Evolutionary conservation across 2,888 invertebrate genomes (phyloP).

Genomic region (Nymphalis urticae): DNA sequence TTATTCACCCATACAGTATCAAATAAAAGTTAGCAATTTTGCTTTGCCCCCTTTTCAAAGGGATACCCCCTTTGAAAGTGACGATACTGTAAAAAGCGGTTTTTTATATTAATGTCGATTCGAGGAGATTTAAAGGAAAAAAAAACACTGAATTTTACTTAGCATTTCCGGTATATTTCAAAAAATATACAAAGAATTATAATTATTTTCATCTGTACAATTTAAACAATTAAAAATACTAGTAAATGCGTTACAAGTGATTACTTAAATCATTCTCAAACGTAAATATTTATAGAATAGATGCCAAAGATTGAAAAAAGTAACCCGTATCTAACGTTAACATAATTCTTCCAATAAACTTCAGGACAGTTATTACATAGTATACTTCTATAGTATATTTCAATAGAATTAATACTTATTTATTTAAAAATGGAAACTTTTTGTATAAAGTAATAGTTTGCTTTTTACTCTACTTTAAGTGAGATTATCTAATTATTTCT

Average conservation of each 20-base stretch:
- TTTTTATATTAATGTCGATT: no score
- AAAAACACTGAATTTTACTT: slow-evolving; percentile 42
- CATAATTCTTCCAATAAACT: slow-evolving; percentile 25
- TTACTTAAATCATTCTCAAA: slow-evolving; percentile 35
- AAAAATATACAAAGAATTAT: slow-evolving; percentile 76
- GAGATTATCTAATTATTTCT: neutral
- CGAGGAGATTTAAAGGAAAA: slow-evolving; percentile 7
- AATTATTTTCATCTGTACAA: slow-evolving; percentile 73
- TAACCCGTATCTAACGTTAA: slow-evolving; percentile 52
- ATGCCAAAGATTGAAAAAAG: slow-evolving; percentile 42
- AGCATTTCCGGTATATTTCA: slow-evolving; percentile 72
- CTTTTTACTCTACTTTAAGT: no score
- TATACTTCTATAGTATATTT: slow-evolving; percentile 20
- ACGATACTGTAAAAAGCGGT: no score
- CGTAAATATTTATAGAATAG: slow-evolving; percentile 28
- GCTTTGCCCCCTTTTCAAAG: no score
- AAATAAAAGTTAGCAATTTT: no score
- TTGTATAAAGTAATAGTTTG: no score
- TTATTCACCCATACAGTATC: no score
- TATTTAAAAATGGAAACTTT: neutral
- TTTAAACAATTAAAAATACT: slow-evolving; percentile 64
- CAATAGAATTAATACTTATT: slow-evolving; percentile 3
- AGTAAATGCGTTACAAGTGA: slow-evolving; percentile 69
- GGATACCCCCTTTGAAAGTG: no score
- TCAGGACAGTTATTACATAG: slow-evolving; percentile 28